Percentiles rank a stretch among this genome's conserved stretches.
Evolutionary conservation across 2,797 vertebrate species (phyloP).

Genomic region (Hydrocynus forskahlii): DNA sequence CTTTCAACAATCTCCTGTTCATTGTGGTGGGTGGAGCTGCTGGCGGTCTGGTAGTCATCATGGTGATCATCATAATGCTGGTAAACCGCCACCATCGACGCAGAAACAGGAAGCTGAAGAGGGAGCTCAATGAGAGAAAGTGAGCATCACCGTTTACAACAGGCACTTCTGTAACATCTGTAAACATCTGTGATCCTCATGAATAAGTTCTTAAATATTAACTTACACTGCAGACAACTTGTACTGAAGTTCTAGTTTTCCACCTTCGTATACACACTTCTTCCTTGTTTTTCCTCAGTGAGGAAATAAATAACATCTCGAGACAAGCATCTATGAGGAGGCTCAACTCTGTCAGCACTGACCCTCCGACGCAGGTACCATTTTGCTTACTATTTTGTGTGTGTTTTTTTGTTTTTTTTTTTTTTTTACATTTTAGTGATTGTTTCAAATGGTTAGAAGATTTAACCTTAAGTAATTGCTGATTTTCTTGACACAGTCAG

Average conservation of each 20-base stretch:
- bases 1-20: constrained; percentile 73
- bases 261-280: neutral
- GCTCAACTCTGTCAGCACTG: constrained; percentile 78
- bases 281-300: constrained; percentile 63
- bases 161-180: neutral
- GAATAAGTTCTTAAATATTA: neutral
- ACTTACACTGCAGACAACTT: neutral
- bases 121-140: constrained; percentile 79
- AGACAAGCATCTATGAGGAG: constrained; percentile 79
- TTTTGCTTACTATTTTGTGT: neutral
- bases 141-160: constrained; percentile 68
- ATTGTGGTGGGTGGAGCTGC: constrained; percentile 80
- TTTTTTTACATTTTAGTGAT: neutral
- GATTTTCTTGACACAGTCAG: neutral
- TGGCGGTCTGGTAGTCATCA: constrained; percentile 75
- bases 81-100: constrained; percentile 82
- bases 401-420: neutral
- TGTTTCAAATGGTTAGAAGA: neutral
- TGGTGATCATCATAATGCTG: constrained; percentile 79
- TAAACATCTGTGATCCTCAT: neutral
- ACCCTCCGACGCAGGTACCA: constrained; percentile 73
- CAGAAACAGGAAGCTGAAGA: constrained; percentile 81
- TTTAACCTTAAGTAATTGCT: neutral
- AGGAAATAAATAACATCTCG: constrained; percentile 77
- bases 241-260: neutral